Evolutionary conservation across 2,113 vertebrate genomes (phyloP), one percentile per base, ranked within the genome.

Genomic region (Dissostichus mawsoni): DNA sequence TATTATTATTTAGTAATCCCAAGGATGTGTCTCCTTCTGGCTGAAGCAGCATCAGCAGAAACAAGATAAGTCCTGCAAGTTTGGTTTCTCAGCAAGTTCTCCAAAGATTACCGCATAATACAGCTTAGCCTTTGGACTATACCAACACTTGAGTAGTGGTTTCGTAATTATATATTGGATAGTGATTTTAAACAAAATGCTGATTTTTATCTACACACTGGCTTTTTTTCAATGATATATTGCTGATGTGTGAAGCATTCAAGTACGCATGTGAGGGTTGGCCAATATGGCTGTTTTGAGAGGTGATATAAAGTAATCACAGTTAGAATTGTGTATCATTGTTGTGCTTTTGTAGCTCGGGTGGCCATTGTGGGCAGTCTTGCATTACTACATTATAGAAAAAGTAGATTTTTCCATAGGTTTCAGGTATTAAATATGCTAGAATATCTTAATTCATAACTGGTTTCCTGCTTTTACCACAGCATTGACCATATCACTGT

Each of bases 31-130:
- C 57, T 55, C 86, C 75, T 64, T 86, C 59, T 75, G 74, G 68
- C 74, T 80, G 76, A 50, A 84, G 87, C 79, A 82, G 77, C 81
- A 87, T 90, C 90, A 85, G 72, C 87, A 88, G 85, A 87, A 85
- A 82, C 74, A 62, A 64, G 75, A 87, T 65, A 81, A 84, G 74
- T 41, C 65, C 41, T 80, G 69, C 25, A 11, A 74, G 76, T 69
- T 84, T 69, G 82, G 84, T 83, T 90, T 83, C 74, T 70, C 78
- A 81, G 65, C 20, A 0, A 23, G 76, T 81, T 86, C 48, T 61
- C 55, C 77, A 74, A 74, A 80, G 73, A 84, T 73, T 83, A 76
- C 66, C 83, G 74, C 74, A 90, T 81, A 78, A 73, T 72, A 68
- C 83, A 81, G 77, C 74, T 41, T 65, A 58, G 78, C 75, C 72